Evolutionary conservation across 2,113 vertebrate species (phyloP), one percentile per base, ranked within the genome.

Genomic region (Catharus bicknelli): DNA sequence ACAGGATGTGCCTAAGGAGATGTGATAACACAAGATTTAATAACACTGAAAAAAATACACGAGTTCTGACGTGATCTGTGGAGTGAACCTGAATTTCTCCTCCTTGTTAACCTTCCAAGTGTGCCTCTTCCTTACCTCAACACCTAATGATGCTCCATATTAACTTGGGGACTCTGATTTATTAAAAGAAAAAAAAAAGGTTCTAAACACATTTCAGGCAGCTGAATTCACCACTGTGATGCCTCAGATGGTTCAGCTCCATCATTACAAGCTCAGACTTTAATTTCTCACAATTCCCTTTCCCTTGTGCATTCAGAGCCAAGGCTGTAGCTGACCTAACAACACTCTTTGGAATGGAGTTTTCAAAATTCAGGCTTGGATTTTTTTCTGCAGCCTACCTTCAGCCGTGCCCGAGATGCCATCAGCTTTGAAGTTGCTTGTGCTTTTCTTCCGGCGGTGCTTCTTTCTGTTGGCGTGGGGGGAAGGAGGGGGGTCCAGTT

Each of bases 391-490:
- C 6, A 27, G 61, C 83, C 83, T 86, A 99, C 99, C 99, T 99
- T 99, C 99, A 5, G 98, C 99, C 11, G 99, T 98, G 97, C 99
- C 98, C 6, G 99, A 98, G 86, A 99, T 97, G 11, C 99, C 99
- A 29, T 99, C 99, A 7, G 98, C 98, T 92, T 98, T 99, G 97
- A 99, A 99, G 98, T 99, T 99, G 97, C 99, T 99, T 34, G 99
- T 99, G 96, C 99, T 99, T 97, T 99, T 99, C 99, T 99, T 99
- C 98, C 99, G 94, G 10, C 99, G 98, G 94, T 99, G 99, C 81
- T 99, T 99, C 98, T 99, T 99, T 91, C 99, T 98, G 98, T 99
- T 99, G 97, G 99, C 99, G 11, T 99, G 99, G 21, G 99, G 99
- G 30, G 99, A 99, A 10, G 99, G 99, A 26, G 99, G 99, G 6